Conservation (phyloP, 2,888 invertebrate species). For the Dioctria rufipes region DNA sequence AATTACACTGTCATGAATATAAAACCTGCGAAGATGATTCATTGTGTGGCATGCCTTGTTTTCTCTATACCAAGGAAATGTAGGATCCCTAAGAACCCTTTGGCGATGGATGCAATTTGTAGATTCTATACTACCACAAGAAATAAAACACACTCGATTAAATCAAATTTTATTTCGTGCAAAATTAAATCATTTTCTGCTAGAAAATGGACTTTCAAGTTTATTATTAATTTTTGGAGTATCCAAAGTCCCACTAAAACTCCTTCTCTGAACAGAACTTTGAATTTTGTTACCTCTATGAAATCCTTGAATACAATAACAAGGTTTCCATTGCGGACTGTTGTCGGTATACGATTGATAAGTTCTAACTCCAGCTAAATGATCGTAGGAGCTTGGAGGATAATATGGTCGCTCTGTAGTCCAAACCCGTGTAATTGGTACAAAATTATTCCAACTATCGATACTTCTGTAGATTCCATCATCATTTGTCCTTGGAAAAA, state of each 20-base stretch:
- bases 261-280: background rate
- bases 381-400: conserved; percentile 60
- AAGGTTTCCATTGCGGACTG: conserved; percentile 68
- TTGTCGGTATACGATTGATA: conserved; percentile 13
- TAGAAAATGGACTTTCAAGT: conserved; percentile 66
- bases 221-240: conserved; percentile 63
- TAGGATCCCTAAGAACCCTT: too few species aligned
- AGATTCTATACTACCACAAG: too few species aligned
- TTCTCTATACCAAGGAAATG: too few species aligned
- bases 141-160: too few species aligned
- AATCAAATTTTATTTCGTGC: too few species aligned
- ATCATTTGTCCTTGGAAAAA: conserved; percentile 63
- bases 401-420: conserved; percentile 68
- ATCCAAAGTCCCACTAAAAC: conserved; percentile 5
- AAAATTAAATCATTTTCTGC: conserved; percentile 28
- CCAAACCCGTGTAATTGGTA: conserved; percentile 66
- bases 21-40: too few species aligned
- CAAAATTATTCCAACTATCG: conserved; percentile 69
- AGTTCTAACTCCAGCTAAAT: background rate
- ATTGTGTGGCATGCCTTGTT: too few species aligned
- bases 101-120: too few species aligned
- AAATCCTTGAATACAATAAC: conserved; percentile 65
- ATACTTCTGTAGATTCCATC: conserved; percentile 64
- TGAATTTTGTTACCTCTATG: background rate
- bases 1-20: too few species aligned